phyloP scores from a whole-genome alignment of 2,797 vertebrate species.

The Sarcophilus harrisii region DNA sequence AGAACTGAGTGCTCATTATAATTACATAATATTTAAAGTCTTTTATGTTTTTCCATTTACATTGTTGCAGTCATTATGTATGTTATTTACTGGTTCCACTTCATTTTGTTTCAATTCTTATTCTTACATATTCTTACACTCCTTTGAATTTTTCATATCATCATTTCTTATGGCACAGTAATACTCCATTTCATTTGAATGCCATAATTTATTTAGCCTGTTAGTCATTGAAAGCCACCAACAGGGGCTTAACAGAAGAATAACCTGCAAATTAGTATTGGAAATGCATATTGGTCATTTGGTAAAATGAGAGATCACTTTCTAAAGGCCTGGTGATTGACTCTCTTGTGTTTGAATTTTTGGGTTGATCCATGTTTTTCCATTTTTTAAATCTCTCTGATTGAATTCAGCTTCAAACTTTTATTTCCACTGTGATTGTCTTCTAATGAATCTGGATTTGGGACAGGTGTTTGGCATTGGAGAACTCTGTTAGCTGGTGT shows the following conservation, averaged over 20 bases:
- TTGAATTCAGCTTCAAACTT: not conserved
- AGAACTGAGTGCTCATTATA: not conserved
- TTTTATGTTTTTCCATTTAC: not conserved
- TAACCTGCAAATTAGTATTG: not conserved
- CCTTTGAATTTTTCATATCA: not conserved
- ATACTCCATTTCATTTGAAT: not conserved
- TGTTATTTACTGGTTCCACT: not conserved
- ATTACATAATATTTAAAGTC: not conserved
- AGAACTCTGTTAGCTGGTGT: not conserved
- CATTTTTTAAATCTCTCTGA: not conserved
- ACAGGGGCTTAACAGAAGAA: not conserved
- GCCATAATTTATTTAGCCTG: not conserved
- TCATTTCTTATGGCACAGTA: no score
- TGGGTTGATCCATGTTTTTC: not conserved
- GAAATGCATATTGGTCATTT: not conserved
- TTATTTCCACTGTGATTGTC: not conserved
- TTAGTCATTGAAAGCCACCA: not conserved
- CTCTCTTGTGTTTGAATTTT: not conserved
- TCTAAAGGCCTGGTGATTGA: not conserved
- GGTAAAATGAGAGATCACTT: not conserved
- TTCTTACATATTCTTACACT: not conserved
- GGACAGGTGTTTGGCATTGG: not conserved
- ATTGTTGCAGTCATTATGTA: not conserved
- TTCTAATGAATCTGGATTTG: not conserved
- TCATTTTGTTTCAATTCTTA: not conserved